Percentiles rank a stretch among this genome's conserved stretches.
Conservation (phyloP, 1,140 invertebrate species). For the Drosophila varians region DNA sequence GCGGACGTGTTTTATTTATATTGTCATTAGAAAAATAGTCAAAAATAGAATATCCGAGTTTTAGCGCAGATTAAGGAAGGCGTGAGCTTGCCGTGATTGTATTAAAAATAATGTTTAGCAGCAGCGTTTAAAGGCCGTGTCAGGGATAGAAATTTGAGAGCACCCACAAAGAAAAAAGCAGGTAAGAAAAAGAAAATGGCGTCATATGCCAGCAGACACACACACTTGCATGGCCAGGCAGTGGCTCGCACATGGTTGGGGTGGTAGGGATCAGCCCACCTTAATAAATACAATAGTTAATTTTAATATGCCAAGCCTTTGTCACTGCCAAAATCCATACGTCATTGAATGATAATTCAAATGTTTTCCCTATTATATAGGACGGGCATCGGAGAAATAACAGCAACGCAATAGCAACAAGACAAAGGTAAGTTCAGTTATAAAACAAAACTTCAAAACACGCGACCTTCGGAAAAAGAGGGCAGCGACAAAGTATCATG, state of each 20-base stretch:
- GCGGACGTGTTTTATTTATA: constrained; percentile 12
- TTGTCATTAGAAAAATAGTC: neutral
- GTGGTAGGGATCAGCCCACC: neutral
- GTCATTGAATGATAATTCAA: neutral
- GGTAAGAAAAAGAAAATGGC: constrained; percentile 73
- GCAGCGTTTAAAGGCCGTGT: constrained; percentile 1
- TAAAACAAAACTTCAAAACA: constrained; percentile 32
- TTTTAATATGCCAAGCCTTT: neutral
- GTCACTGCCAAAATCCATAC: too few species aligned
- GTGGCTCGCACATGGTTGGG: neutral
- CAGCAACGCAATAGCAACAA: constrained; percentile 19
- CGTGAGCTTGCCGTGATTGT: neutral
- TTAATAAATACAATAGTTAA: too few species aligned
- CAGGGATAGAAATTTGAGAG: neutral
- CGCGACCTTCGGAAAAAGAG: constrained; percentile 1
- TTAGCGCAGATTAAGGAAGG: constrained; percentile 1
- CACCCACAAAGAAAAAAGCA: constrained; percentile 14
- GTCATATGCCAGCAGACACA: constrained; percentile 32
- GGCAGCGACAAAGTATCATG: constrained; percentile 39
- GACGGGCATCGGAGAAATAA: constrained; percentile 2
- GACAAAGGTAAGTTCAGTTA: constrained; percentile 72
- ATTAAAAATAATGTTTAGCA: constrained; percentile 1
- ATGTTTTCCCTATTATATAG: neutral
- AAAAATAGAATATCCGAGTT: constrained; percentile 1
- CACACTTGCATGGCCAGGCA: neutral